Percentiles rank a stretch among this genome's conserved stretches.
phyloP scores from a whole-genome alignment of 2,888 invertebrate species.

The Xestobium rufovillosum region DNA sequence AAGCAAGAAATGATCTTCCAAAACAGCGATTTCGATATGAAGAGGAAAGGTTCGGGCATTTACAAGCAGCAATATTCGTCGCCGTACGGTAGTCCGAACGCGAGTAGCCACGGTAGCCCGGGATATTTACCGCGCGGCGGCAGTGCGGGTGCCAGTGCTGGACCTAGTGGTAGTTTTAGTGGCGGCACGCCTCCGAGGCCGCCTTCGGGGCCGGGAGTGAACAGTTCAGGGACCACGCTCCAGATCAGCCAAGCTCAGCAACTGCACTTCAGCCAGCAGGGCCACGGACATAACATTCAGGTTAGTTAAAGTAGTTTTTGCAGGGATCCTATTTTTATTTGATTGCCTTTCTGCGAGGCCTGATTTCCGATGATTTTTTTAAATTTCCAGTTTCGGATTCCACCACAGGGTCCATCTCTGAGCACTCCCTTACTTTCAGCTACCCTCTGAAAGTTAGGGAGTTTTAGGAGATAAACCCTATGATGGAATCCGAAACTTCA shows the following conservation, averaged over 20 bases:
- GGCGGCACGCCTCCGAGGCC: constrained; percentile 47
- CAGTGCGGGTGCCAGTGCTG: constrained; percentile 12
- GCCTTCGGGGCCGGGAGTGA: constrained; percentile 44
- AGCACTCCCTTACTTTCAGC: no score
- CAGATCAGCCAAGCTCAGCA: constrained; percentile 87
- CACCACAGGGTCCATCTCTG: no score
- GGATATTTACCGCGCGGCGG: constrained; percentile 38
- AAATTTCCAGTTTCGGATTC: no score
- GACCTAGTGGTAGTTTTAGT: constrained; percentile 29
- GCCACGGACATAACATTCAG: constrained; percentile 66
- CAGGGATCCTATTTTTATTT: no score
- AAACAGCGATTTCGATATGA: constrained; percentile 42
- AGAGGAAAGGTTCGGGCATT: constrained; percentile 39
- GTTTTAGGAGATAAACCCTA: no score
- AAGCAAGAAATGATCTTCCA: constrained; percentile 50
- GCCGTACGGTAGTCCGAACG: constrained; percentile 58
- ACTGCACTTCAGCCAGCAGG: constrained; percentile 75
- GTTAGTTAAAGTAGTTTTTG: constrained; percentile 47
- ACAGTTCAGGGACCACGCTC: constrained; percentile 48
- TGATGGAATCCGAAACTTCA: no score
- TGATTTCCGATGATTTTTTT: no score
- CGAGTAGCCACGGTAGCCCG: constrained; percentile 51
- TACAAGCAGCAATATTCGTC: constrained; percentile 59
- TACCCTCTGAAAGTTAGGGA: no score
- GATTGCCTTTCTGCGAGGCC: no score